phyloP scores from a whole-genome alignment of 2,113 vertebrate species.

The Labeo catla region DNA sequence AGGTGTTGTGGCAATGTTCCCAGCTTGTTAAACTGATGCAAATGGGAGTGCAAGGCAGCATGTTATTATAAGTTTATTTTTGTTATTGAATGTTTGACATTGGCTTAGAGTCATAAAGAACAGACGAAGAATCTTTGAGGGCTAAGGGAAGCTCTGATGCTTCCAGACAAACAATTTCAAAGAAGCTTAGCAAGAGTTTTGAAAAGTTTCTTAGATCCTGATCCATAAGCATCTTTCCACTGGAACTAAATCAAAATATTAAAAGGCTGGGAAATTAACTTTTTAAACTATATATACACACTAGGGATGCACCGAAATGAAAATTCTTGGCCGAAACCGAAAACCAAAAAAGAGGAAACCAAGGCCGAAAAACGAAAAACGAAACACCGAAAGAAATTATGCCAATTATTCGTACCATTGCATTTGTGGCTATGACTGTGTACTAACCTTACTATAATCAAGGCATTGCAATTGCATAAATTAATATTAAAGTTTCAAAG shows the following conservation, averaged over 20 bases:
- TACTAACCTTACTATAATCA: no score
- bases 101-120: conserved; percentile 41
- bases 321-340: no score
- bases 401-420: no score
- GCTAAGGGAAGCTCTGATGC: conserved; percentile 14
- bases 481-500: no score
- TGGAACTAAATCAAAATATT: background rate
- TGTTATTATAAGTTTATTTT: conserved; percentile 48
- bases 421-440: no score
- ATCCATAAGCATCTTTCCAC: background rate
- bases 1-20: conserved; percentile 26
- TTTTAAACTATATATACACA: background rate
- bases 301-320: no score
- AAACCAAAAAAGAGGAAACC: no score
- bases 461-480: no score
- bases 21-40: conserved; percentile 17
- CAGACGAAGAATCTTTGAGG: conserved; percentile 7
- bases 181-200: background rate
- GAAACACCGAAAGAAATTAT: no score
- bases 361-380: no score
- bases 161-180: conserved; percentile 18
- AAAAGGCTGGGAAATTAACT: background rate
- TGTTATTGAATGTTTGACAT: conserved; percentile 39
- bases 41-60: background rate
- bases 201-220: background rate